Percentiles rank a stretch among this genome's conserved stretches.
Conservation (phyloP, 1,140 invertebrate species). For the Hormaphis cornu region DNA sequence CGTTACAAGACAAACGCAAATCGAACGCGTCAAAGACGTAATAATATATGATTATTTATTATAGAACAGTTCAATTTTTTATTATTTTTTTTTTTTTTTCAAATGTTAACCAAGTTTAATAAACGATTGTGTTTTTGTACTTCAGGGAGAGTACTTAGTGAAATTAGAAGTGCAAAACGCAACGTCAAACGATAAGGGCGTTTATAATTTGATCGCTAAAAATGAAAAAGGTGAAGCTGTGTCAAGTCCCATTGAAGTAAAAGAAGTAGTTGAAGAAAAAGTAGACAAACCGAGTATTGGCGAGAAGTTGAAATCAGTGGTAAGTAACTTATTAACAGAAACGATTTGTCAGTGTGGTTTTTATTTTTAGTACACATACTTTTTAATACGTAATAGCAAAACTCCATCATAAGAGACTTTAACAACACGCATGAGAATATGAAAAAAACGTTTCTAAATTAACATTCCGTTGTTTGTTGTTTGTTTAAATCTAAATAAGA, state of each 20-base stretch:
- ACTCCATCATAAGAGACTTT: no score
- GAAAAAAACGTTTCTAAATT: no score
- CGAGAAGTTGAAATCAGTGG: slow-evolving; percentile 61
- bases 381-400: no score
- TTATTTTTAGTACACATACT: background rate
- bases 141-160: slow-evolving; percentile 71
- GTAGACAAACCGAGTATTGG: slow-evolving; percentile 56
- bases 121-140: slow-evolving; percentile 35
- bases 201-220: slow-evolving; percentile 81
- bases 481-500: no score
- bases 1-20: slow-evolving; percentile 59
- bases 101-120: no score
- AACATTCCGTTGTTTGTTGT: no score
- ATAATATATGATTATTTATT: slow-evolving; percentile 33
- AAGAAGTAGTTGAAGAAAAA: slow-evolving; percentile 58
- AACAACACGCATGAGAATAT: no score
- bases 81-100: background rate
- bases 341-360: background rate
- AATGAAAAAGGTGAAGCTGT: slow-evolving; percentile 88
- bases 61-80: background rate
- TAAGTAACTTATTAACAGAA: slow-evolving; percentile 44
- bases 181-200: slow-evolving; percentile 68
- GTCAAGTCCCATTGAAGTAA: slow-evolving; percentile 78
- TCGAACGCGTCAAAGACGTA: slow-evolving; percentile 70
- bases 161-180: slow-evolving; percentile 78